These are phyloP conservation scores for Uria aalge DNA, from an alignment of 2,113 vertebrate species.

Conservation along the genomic window DNA sequence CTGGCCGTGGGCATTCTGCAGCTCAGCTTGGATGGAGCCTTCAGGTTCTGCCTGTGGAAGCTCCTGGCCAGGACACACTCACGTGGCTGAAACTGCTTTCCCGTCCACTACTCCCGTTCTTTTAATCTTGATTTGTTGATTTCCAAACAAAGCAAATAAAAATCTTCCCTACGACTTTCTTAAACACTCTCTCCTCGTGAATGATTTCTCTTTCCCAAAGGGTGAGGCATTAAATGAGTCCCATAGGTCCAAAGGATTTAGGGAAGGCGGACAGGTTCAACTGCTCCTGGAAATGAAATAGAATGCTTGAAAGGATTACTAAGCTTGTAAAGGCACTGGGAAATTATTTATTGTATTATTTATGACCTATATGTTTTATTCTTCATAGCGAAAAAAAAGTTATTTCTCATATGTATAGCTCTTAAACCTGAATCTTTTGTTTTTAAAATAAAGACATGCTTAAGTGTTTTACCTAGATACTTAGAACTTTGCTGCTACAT, in stretches of 20 bases:
- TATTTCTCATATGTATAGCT: background rate
- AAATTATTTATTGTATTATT: constrained; percentile 29
- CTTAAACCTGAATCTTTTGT: background rate
- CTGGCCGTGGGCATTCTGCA: background rate
- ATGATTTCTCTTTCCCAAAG: constrained; percentile 1
- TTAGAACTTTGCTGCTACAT: background rate
- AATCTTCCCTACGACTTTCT: background rate
- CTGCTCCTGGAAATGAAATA: background rate
- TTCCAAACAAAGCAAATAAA: background rate
- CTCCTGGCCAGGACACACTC: background rate
- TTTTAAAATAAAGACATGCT: background rate
- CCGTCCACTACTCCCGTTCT: background rate
- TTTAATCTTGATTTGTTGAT: background rate
- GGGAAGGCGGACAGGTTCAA: background rate
- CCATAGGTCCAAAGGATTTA: background rate
- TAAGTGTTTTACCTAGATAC: background rate
- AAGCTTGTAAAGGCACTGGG: background rate
- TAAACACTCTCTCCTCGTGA: background rate
- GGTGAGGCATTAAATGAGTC: background rate
- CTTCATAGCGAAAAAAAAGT: background rate
- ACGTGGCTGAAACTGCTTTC: background rate
- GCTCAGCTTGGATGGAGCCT: background rate
- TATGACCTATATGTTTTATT: background rate
- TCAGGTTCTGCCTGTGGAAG: background rate
- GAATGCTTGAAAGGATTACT: constrained; percentile 6